Conservation (phyloP, 2,888 invertebrate genomes). For the Dryadula phaetusa region DNA sequence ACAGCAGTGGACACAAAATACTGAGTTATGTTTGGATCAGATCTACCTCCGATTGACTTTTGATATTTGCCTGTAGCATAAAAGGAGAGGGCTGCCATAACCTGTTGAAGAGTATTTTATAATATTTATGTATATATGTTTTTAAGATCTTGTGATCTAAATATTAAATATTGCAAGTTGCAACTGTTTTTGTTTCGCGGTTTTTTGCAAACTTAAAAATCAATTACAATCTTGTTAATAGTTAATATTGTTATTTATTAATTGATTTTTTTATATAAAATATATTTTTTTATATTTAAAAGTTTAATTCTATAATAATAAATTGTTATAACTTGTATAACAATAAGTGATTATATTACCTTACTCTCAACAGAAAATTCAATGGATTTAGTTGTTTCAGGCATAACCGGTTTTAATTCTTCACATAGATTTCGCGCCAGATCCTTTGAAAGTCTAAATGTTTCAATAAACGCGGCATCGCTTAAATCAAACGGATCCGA, state of each 20-base stretch:
- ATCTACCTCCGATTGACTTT: constrained; percentile 68
- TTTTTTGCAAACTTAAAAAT: too few relatives aligned
- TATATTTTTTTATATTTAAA: not conserved
- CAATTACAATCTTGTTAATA: too few relatives aligned
- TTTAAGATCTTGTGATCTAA: too few relatives aligned
- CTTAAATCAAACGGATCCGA: constrained; percentile 72
- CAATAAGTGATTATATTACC: constrained; percentile 51
- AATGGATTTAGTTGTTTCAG: constrained; percentile 71
- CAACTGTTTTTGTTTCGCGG: too few relatives aligned
- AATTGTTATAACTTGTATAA: not conserved
- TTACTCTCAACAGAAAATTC: constrained; percentile 77
- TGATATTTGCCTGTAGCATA: constrained; percentile 76
- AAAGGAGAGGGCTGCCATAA: constrained; percentile 73
- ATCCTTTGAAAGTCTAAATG: constrained; percentile 71
- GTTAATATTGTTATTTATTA: too few relatives aligned
- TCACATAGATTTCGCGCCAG: constrained; percentile 69
- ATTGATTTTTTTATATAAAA: not conserved
- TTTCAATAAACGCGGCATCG: constrained; percentile 69
- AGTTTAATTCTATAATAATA: not conserved
- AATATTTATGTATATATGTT: too few relatives aligned
- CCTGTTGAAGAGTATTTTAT: constrained; percentile 51
- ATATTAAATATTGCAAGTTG: too few relatives aligned
- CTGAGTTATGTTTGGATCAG: constrained; percentile 70
- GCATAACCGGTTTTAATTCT: constrained; percentile 74
- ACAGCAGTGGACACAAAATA: constrained; percentile 74